These are phyloP conservation scores for Sicus ferrugineus DNA, from an alignment of 2,888 invertebrate genomes.

Conservation along the genomic window DNA sequence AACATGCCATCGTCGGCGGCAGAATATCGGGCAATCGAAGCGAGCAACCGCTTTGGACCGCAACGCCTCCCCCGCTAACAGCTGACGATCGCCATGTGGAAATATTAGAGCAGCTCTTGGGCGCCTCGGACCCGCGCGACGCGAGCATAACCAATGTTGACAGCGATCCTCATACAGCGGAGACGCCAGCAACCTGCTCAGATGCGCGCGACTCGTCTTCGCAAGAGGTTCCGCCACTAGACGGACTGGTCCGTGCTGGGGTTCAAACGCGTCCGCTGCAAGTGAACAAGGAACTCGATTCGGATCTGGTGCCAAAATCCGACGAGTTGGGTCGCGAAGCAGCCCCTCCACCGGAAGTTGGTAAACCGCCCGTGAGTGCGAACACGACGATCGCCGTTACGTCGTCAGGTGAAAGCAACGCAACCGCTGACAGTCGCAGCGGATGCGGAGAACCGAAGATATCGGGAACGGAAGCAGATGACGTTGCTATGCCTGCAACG, in stretches of 20 bases:
- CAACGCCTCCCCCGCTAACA: conserved; percentile 37
- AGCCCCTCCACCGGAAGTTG: conserved; percentile 31
- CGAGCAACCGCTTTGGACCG: conserved; percentile 6
- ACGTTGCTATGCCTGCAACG: conserved; percentile 1
- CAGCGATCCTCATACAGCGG: conserved; percentile 15
- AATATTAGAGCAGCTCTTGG: conserved; percentile 10
- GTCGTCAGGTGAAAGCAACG: no score
- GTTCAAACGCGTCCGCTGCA: conserved; percentile 9
- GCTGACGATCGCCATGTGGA: conserved; percentile 32
- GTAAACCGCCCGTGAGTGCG: conserved; percentile 14
- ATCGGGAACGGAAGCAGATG: conserved; percentile 12
- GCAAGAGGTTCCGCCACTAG: conserved; percentile 48
- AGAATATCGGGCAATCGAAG: conserved; percentile 44
- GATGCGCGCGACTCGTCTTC: conserved; percentile 59
- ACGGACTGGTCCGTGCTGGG: conserved; percentile 26
- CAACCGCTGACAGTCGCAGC: background rate
- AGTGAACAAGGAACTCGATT: conserved; percentile 23
- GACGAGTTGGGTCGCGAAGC: conserved; percentile 14
- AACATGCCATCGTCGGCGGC: conserved; percentile 39
- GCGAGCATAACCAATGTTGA: conserved; percentile 1
- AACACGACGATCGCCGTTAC: conserved; percentile 10
- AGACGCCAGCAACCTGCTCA: conserved; percentile 45
- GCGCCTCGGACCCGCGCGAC: background rate
- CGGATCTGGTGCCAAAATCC: background rate
- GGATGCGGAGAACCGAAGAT: background rate